Percentiles rank a stretch among this genome's conserved stretches.
These are phyloP conservation scores for Cheilosia soror DNA, from an alignment of 2,888 invertebrate species.

Conservation along the genomic window DNA sequence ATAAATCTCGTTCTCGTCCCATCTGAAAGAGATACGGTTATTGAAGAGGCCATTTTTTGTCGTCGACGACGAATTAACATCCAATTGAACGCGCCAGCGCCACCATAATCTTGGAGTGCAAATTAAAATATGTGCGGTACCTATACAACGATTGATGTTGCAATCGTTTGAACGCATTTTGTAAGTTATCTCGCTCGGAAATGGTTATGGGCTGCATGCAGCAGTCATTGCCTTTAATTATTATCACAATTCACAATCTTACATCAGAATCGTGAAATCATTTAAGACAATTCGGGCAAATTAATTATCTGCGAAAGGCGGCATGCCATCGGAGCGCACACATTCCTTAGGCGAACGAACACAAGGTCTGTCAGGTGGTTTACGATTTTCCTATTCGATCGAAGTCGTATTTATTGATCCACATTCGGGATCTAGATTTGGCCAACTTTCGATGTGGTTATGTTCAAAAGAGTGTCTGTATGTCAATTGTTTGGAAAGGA, in stretches of 20 bases:
- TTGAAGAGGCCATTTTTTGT: conserved; percentile 33
- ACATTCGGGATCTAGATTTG: conserved; percentile 56
- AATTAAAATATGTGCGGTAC: conserved; percentile 39
- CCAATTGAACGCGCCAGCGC: conserved; percentile 9
- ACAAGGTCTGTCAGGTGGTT: conserved; percentile 71
- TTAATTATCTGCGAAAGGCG: conserved; percentile 73
- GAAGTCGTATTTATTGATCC: conserved; percentile 53
- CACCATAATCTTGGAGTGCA: conserved; percentile 50
- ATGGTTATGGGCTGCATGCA: conserved; percentile 19
- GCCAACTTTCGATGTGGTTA: conserved; percentile 53
- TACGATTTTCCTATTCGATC: conserved; percentile 58
- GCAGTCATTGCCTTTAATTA: conserved; percentile 65
- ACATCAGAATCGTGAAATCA: conserved; percentile 65
- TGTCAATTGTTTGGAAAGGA: conserved; percentile 50
- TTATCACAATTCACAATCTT: conserved; percentile 68
- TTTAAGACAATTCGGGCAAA: conserved; percentile 73
- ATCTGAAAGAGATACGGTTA: conserved; percentile 4
- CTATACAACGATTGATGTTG: conserved; percentile 8
- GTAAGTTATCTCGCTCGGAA: conserved; percentile 43
- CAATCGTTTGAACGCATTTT: conserved; percentile 40
- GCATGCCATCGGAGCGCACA: conserved; percentile 69
- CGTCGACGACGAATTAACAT: conserved; percentile 51
- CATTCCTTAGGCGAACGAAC: conserved; percentile 58
- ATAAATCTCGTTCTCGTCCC: conserved; percentile 29
- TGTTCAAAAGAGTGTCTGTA: conserved; percentile 39